Evolutionary conservation across 2,113 vertebrate genomes (phyloP).

Genomic region (Peromyscus leucopus): DNA sequence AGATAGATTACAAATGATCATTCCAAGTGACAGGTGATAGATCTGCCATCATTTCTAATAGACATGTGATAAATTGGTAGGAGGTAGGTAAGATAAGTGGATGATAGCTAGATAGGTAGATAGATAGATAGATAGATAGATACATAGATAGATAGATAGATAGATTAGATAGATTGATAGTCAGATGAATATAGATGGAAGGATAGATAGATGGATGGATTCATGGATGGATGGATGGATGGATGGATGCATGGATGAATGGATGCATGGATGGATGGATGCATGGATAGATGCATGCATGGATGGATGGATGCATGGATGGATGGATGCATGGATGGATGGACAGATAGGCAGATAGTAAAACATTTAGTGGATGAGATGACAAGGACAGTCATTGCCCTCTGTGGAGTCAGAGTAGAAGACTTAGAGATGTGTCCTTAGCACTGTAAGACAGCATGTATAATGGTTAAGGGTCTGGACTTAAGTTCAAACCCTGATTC

Average conservation of each 20-base stretch:
- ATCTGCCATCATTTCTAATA: slow-evolving; percentile 9
- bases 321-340: background rate
- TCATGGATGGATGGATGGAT: background rate
- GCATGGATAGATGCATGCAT: background rate
- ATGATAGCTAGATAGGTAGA: background rate
- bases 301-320: background rate
- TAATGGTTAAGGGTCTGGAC: background rate
- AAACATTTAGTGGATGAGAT: background rate
- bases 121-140: background rate
- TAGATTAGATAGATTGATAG: background rate
- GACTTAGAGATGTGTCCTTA: background rate
- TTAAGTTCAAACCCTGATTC: background rate
- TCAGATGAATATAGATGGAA: too few species aligned
- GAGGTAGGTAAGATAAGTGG: too few species aligned
- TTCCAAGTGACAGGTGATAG: slow-evolving; percentile 7
- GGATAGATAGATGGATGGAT: background rate
- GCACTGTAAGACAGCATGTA: too few species aligned
- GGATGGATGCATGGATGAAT: too few species aligned
- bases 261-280: background rate
- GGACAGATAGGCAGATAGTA: background rate
- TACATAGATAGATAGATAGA: background rate
- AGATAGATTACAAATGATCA: slow-evolving; percentile 33
- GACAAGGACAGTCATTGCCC: background rate
- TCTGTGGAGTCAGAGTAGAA: background rate
- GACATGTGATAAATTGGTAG: background rate